These are phyloP conservation scores for Parnassius orleans DNA, from an alignment of 2,888 invertebrate genomes.

Conservation along the genomic window DNA sequence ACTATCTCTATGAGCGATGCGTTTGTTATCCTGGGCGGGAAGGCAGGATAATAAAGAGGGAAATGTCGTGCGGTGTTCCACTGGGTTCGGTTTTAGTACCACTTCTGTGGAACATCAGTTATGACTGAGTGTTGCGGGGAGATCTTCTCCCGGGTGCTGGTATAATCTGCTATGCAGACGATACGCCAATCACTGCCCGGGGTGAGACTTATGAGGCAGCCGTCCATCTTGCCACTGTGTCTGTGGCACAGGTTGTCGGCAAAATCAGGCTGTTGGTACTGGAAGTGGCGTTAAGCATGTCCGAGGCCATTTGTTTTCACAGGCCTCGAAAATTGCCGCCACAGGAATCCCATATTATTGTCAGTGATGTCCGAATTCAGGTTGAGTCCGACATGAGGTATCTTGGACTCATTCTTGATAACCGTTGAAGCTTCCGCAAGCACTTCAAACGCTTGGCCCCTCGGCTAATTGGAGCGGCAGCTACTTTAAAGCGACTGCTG, in stretches of 20 bases:
- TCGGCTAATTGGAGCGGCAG: neutral
- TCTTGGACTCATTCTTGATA: constrained; percentile 5
- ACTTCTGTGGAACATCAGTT: neutral
- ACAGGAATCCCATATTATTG: neutral
- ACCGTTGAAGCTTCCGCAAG: neutral
- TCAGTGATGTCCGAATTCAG: constrained; percentile 1
- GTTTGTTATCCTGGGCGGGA: too few species aligned
- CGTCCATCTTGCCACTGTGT: neutral
- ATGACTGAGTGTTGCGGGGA: neutral
- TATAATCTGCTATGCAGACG: constrained; percentile 6
- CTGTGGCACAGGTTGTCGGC: neutral
- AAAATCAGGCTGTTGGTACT: constrained; percentile 4
- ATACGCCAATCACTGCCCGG: neutral
- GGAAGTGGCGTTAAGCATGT: constrained; percentile 5
- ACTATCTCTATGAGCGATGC: too few species aligned
- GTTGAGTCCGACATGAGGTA: neutral
- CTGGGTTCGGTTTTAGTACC: constrained; percentile 32
- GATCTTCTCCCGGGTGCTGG: neutral
- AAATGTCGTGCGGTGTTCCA: too few species aligned
- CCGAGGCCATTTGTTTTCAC: constrained; percentile 14
- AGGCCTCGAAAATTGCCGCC: constrained; percentile 14
- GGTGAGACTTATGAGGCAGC: neutral
- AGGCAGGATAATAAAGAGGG: too few species aligned
- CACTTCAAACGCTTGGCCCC: neutral
- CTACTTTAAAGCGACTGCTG: constrained; percentile 1